Percentiles rank a stretch among this genome's conserved stretches.
These are phyloP conservation scores for Oreochromis mossambicus DNA, from an alignment of 2,797 vertebrate genomes.

Conservation along the genomic window DNA sequence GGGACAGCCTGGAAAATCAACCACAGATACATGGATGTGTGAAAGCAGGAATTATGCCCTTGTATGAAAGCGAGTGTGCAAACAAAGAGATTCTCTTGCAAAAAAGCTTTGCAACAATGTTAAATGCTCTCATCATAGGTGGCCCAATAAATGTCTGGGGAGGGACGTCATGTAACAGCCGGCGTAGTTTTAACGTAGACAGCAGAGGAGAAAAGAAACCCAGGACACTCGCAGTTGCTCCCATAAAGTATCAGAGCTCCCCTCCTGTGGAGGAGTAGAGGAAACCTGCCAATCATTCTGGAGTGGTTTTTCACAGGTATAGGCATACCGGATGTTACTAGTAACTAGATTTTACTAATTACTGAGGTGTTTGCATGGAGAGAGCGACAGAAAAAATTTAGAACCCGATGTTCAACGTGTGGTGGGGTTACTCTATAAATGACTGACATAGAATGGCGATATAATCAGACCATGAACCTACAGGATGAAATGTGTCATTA, in stretches of 20 bases:
- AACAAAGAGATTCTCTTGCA: not conserved
- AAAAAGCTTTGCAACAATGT: not conserved
- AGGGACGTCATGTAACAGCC: conserved; percentile 54
- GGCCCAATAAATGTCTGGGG: conserved; percentile 62
- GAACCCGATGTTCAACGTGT: not conserved
- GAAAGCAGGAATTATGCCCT: conserved; percentile 10
- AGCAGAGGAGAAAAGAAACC: conserved; percentile 39
- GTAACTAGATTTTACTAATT: not conserved
- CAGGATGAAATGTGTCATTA: conserved; percentile 10
- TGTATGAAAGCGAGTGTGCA: not conserved
- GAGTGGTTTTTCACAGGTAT: conserved; percentile 45
- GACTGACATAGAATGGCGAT: not conserved
- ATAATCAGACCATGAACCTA: not conserved
- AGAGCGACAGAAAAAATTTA: not conserved
- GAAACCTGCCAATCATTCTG: conserved; percentile 67
- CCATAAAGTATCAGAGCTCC: conserved; percentile 60
- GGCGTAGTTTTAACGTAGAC: conserved; percentile 41
- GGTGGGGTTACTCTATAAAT: conserved; percentile 1
- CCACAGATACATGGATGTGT: conserved; percentile 31
- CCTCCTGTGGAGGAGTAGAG: conserved; percentile 49
- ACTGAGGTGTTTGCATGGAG: not conserved
- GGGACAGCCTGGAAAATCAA: conserved; percentile 85
- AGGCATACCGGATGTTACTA: conserved; percentile 3
- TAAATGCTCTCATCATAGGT: conserved; percentile 49
- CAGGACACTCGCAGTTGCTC: conserved; percentile 35